Conservation (phyloP, 2,113 vertebrate species). For the Tetrao urogallus region DNA sequence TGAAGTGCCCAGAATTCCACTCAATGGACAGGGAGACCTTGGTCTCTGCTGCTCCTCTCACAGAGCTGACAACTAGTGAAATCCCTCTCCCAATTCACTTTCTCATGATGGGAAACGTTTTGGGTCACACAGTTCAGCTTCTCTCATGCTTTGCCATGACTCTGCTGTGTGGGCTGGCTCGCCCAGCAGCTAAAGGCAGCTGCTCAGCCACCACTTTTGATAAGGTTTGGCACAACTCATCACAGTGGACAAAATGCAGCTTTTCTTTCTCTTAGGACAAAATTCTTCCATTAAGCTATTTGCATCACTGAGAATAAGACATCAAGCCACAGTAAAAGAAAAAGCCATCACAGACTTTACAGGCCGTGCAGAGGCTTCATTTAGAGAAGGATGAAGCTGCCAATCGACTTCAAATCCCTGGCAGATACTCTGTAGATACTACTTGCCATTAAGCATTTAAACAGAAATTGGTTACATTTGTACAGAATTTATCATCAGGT, state of each 20-base stretch:
- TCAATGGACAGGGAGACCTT: background rate
- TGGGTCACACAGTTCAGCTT: background rate
- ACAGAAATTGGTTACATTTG: background rate
- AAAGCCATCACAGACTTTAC: background rate
- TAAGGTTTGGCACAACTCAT: background rate
- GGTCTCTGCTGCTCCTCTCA: background rate
- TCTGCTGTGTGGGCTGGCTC: background rate
- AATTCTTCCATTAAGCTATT: background rate
- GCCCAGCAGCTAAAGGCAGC: background rate
- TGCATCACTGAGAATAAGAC: background rate
- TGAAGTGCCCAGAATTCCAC: background rate
- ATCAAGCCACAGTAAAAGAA: background rate
- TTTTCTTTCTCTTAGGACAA: background rate
- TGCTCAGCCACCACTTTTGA: background rate
- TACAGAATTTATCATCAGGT: background rate
- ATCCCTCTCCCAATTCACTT: background rate
- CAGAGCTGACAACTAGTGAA: background rate
- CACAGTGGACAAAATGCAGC: background rate
- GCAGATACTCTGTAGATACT: background rate
- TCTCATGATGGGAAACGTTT: background rate
- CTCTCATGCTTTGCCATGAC: background rate
- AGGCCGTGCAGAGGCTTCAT: background rate
- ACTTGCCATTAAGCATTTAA: constrained; percentile 13
- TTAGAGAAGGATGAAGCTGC: background rate
- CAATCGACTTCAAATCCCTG: background rate